These are phyloP conservation scores for Taeniopygia guttata DNA, from an alignment of 2,797 vertebrate species.

Conservation along the genomic window DNA sequence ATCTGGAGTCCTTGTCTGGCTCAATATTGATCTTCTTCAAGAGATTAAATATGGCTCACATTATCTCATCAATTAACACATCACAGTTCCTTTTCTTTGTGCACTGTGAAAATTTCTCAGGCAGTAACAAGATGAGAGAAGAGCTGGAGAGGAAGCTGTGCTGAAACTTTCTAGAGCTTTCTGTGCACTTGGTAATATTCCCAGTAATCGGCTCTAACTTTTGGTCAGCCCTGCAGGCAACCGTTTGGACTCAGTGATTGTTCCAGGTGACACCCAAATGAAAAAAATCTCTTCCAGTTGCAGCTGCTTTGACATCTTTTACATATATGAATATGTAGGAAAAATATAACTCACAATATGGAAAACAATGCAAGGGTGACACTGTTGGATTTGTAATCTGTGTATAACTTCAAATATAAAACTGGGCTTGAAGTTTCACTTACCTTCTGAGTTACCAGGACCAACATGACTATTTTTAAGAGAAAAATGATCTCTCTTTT, in stretches of 20 bases:
- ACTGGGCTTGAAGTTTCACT: constrained; percentile 17
- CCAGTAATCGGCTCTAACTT: not conserved
- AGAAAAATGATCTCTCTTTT: constrained; percentile 66
- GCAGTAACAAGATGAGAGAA: not conserved
- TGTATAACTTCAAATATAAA: not conserved
- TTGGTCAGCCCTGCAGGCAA: not conserved
- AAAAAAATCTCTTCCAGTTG: not conserved
- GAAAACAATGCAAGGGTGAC: not conserved
- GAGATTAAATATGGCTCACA: not conserved
- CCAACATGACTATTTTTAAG: constrained; percentile 60
- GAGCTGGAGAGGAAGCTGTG: not conserved
- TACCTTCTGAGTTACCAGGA: constrained; percentile 9
- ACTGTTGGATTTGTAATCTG: not conserved
- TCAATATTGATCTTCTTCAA: not conserved
- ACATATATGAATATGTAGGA: not conserved
- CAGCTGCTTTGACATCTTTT: not conserved
- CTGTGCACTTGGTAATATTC: not conserved
- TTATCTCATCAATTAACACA: not conserved
- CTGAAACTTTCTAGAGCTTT: not conserved
- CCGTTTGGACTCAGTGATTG: not conserved
- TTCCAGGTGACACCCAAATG: not conserved
- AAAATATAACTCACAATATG: not conserved
- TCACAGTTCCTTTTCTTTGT: not conserved
- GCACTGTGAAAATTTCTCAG: not conserved
- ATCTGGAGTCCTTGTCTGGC: not conserved